Evolutionary conservation across 2,888 invertebrate species (phyloP), one percentile per base, ranked within the genome.

Genomic region (Synanthedon andrenaeformis): DNA sequence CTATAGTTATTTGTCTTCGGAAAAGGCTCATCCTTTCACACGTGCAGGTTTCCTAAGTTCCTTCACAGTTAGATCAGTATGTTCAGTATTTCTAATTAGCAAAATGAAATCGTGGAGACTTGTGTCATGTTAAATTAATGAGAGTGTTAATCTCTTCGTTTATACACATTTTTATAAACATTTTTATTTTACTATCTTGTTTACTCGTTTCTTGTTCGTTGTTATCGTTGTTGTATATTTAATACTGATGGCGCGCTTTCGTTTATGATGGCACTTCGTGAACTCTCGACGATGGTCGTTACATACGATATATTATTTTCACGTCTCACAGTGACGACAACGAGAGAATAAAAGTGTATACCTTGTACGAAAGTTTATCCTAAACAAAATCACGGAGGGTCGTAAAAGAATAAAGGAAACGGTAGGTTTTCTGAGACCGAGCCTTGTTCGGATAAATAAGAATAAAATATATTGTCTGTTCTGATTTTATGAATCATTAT

Each of bases 141-240:
- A 45, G 14, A 8, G 4, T 45, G 12, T 4, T 45, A n/a, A 45
- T 45, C 6, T 45, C 0, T 35, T 45, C 13, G n/a, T 12, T 45
- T 45, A 45, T n/a, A 13, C 45, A 45, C 8, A 45, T 45, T 13
- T 45, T 13, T 45, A 45, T 45, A 45, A 45, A 45, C 49, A 14
- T 49, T 3, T 60, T 60, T 55, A 52, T 57, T 66, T 69, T 63
- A 68, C 59, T 58, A 57, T 57, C 59, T 60, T 67, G 68, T 70
- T 70, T 63, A 66, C 63, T 57, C 55, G 53, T 59, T 59, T 51
- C 51, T 28, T 56, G 55, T 65, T 66, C 63, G 63, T 56, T 67
- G 63, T 63, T 64, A 66, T 65, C 57, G 63, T 64, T 61, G 59
- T 35, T n/a, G 62, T 59, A 57, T 59, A 17, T 2, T 17, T 17